phyloP scores from a whole-genome alignment of 2,113 vertebrate species.

The Ciconia stormi region DNA sequence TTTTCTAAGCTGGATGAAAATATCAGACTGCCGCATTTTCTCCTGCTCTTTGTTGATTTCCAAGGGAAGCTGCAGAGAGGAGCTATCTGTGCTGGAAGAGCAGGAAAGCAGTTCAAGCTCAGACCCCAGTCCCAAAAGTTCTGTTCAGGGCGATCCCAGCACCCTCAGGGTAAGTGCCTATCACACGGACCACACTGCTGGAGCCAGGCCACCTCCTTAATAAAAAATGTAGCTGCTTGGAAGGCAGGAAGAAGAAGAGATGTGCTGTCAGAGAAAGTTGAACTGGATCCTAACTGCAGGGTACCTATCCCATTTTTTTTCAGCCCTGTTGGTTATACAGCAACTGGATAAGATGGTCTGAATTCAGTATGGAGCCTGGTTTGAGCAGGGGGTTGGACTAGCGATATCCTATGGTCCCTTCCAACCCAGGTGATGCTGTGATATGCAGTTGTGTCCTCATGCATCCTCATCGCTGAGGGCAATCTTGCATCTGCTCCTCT shows the following conservation, averaged over 20 bases:
- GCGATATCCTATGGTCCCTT: not conserved
- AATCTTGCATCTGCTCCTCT: not conserved
- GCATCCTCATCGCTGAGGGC: not conserved
- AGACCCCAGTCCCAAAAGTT: not conserved
- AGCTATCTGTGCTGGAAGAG: not conserved
- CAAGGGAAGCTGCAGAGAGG: not conserved
- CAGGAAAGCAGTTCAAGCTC: not conserved
- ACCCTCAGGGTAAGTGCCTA: not conserved
- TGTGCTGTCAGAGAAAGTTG: not conserved
- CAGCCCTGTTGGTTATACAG: not conserved
- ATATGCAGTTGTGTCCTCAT: fast-evolving
- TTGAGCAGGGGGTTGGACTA: not conserved
- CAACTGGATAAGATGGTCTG: not conserved
- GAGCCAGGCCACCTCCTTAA: not conserved
- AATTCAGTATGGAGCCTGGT: not conserved
- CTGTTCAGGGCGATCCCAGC: not conserved
- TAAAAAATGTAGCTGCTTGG: not conserved
- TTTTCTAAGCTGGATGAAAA: not conserved
- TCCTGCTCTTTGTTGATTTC: not conserved
- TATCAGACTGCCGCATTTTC: not conserved
- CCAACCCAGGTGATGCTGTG: not conserved
- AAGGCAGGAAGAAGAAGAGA: not conserved
- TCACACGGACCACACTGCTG: not conserved
- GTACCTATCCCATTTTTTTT: not conserved
- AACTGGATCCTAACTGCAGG: not conserved